These are phyloP conservation scores for Dasyornis broadbenti DNA, from an alignment of 2,113 vertebrate species.

Conservation along the genomic window DNA sequence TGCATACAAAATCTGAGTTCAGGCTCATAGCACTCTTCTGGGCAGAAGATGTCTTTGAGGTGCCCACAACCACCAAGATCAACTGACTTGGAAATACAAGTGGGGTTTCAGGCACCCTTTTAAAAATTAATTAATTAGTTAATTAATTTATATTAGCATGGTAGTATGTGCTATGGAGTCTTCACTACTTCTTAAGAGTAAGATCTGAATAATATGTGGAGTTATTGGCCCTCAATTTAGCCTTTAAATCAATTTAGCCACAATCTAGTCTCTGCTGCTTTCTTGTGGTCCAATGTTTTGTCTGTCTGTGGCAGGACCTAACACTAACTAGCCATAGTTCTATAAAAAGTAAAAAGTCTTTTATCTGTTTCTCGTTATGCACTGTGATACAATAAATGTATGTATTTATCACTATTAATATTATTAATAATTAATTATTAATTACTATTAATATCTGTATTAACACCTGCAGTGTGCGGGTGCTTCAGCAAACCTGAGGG, in stretches of 20 bases:
- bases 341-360: neutral
- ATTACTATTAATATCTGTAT: neutral
- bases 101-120: neutral
- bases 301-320: neutral
- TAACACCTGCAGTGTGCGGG: neutral
- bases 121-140: neutral
- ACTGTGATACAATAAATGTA: neutral
- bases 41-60: neutral
- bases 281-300: neutral
- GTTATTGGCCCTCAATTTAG: neutral
- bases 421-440: no score
- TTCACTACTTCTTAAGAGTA: neutral
- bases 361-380: neutral
- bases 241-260: neutral
- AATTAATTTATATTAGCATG: neutral
- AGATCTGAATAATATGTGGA: neutral
- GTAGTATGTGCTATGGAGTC: neutral
- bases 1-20: neutral
- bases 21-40: neutral
- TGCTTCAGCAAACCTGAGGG: neutral
- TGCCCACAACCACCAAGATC: neutral
- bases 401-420: neutral
- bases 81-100: neutral
- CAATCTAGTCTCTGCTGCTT: neutral
- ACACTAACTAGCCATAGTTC: neutral